Conservation (phyloP, 2,113 vertebrate genomes). For the Notarius quadriscutis region DNA sequence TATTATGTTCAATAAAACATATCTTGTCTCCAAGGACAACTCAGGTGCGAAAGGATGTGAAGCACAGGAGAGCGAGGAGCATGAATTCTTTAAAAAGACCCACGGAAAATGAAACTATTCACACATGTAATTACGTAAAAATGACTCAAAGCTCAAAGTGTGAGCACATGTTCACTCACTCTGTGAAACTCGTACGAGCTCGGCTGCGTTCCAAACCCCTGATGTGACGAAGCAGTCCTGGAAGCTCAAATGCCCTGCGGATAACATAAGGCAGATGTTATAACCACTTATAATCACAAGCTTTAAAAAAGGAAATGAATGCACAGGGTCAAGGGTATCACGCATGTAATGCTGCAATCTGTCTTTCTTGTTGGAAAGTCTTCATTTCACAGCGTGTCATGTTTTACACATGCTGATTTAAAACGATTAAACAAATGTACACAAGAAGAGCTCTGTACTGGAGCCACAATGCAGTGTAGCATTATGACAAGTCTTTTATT, state of each 20-base stretch:
- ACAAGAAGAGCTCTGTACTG: not conserved
- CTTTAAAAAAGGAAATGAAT: not conserved
- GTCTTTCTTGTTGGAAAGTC: not conserved
- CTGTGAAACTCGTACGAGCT: conserved; percentile 92
- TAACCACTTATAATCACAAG: conserved; percentile 9
- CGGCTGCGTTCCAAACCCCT: conserved; percentile 93
- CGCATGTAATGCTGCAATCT: not conserved
- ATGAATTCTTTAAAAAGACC: not conserved
- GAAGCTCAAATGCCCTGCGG: conserved; percentile 90
- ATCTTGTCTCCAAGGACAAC: not conserved
- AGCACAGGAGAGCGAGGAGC: not conserved
- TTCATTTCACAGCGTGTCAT: not conserved
- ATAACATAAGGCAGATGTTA: conserved; percentile 8
- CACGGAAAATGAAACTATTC: not conserved
- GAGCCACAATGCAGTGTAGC: not conserved
- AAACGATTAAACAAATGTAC: not conserved
- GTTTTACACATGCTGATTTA: not conserved
- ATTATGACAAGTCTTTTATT: not conserved
- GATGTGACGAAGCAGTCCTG: conserved; percentile 97
- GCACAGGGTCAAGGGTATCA: not conserved
- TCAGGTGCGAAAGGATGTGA: not conserved
- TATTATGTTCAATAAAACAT: not conserved
- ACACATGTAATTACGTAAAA: not conserved
- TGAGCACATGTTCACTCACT: conserved; percentile 77
- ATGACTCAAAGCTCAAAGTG: not conserved